A percentile compares a stretch with the other conserved stretches of the same genome.
phyloP scores from a whole-genome alignment of 2,797 vertebrate genomes.

The Allobates femoralis region DNA sequence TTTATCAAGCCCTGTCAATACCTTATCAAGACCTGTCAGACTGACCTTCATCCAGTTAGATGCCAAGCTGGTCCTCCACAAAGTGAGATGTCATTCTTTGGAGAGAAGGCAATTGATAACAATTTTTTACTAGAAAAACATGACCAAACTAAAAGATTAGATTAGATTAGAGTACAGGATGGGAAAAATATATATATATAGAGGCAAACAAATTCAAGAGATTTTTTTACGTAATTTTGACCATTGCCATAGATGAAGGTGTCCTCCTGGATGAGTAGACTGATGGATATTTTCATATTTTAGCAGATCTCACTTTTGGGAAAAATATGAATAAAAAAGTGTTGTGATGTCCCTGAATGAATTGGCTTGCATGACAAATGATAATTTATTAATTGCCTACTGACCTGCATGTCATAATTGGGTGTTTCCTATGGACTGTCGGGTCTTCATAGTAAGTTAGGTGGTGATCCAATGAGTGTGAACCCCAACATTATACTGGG shows the following conservation, averaged over 20 bases:
- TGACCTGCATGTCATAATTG: neutral
- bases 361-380: neutral
- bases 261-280: neutral
- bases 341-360: neutral
- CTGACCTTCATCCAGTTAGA: neutral
- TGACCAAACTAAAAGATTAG: neutral
- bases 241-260: neutral
- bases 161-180: neutral
- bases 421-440: too few species aligned
- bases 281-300: neutral
- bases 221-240: too few species aligned
- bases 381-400: neutral
- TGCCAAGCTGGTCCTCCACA: neutral
- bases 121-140: neutral
- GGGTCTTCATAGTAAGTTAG: too few species aligned
- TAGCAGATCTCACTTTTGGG: neutral
- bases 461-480: neutral
- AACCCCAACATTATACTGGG: neutral
- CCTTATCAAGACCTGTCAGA: conserved; percentile 22
- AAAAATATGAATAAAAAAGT: neutral
- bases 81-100: neutral
- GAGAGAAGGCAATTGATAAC: neutral
- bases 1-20: conserved; percentile 7
- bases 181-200: too few species aligned
- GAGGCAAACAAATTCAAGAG: too few species aligned